Conservation (phyloP, 2,888 invertebrate genomes). For the Buathra laborator region DNA sequence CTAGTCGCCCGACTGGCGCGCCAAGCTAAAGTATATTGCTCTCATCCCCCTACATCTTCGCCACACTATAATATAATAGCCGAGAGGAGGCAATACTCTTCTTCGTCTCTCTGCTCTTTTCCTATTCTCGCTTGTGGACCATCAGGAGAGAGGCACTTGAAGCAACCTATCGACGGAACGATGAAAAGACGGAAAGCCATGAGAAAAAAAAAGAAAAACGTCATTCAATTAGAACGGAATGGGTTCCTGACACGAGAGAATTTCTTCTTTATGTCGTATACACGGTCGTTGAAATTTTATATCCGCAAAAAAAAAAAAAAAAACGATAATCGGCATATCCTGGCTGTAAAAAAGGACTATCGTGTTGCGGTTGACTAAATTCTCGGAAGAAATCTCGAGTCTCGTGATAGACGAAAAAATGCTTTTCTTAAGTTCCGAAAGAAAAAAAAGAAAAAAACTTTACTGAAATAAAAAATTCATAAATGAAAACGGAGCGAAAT, state of each 20-base stretch:
- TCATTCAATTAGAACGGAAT: slow-evolving; percentile 10
- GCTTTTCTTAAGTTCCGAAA: too few relatives aligned
- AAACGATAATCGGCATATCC: not conserved
- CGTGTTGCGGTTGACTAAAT: not conserved
- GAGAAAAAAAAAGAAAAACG: not conserved
- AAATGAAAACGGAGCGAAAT: too few relatives aligned
- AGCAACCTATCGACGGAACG: not conserved
- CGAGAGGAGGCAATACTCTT: slow-evolving; percentile 44
- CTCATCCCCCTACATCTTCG: not conserved
- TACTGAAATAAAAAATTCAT: too few relatives aligned
- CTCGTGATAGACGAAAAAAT: not conserved
- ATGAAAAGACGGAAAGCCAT: not conserved
- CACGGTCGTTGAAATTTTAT: not conserved
- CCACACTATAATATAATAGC: slow-evolving; percentile 45
- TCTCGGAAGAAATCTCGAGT: not conserved
- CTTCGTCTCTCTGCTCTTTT: not conserved
- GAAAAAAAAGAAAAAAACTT: not conserved
- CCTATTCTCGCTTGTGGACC: slow-evolving; percentile 6
- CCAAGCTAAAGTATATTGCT: slow-evolving; percentile 56
- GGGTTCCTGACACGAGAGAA: not conserved
- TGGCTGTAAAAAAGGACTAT: not conserved
- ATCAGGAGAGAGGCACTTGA: not conserved
- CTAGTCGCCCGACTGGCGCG: slow-evolving; percentile 56
- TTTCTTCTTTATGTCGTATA: not conserved
- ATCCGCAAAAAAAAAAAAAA: not conserved